Evolutionary conservation across 2,113 vertebrate species (phyloP).

Genomic region (Phylloscopus trochiloides): DNA sequence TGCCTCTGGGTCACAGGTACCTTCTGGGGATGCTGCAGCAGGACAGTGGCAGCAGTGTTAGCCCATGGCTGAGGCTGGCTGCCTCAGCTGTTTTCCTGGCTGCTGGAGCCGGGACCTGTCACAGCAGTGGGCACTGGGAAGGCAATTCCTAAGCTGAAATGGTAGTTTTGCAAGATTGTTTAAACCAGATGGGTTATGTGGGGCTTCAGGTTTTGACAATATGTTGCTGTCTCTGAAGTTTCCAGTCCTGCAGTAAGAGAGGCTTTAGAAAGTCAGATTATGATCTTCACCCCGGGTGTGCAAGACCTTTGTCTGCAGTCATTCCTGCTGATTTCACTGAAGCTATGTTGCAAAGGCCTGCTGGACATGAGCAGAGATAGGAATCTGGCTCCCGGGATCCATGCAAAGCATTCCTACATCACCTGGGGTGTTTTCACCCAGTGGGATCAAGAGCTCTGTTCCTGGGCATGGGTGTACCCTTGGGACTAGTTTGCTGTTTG

Average conservation of each 20-base stretch:
- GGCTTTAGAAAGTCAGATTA: neutral
- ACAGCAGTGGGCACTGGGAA: neutral
- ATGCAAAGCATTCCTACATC: neutral
- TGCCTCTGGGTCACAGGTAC: neutral
- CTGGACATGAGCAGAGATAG: neutral
- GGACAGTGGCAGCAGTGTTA: neutral
- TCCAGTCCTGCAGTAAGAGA: neutral
- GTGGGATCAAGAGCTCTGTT: neutral
- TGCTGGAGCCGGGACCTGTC: rapidly evolving
- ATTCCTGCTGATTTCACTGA: neutral
- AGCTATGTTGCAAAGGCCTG: neutral
- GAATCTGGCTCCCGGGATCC: neutral
- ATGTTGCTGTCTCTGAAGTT: neutral
- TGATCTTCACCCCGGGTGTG: neutral
- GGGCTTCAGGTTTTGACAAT: neutral
- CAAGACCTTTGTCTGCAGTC: neutral
- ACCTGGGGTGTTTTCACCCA: rapidly evolving
- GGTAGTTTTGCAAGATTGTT: neutral
- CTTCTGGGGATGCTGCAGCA: neutral
- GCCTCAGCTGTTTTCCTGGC: neutral
- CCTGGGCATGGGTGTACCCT: neutral
- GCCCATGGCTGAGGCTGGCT: rapidly evolving
- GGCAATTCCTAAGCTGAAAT: neutral
- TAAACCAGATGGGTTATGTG: neutral
- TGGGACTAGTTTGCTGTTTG: neutral